Percentiles rank a stretch among this genome's conserved stretches.
Conservation (phyloP, 1,140 invertebrate species). For the Wasmannia auropunctata region DNA sequence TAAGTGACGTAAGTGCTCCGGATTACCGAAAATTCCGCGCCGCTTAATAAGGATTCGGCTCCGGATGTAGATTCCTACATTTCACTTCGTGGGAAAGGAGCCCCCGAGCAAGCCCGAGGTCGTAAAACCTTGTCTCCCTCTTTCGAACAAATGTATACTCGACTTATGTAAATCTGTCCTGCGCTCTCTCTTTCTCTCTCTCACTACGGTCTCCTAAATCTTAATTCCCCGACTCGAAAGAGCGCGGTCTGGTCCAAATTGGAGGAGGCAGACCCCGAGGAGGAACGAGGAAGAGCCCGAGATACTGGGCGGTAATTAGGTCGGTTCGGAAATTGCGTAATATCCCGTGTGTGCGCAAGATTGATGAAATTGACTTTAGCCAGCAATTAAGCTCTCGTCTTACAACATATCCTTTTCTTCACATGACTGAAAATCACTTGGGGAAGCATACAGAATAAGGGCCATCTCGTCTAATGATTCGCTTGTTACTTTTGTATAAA, state of each 20-base stretch:
- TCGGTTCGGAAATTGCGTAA: conserved; percentile 2
- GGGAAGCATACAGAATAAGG: background rate
- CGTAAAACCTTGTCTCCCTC: conserved; percentile 51
- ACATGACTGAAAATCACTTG: background rate
- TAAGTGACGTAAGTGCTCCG: conserved; percentile 17
- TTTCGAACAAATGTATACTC: conserved; percentile 60
- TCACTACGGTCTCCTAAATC: conserved; percentile 13
- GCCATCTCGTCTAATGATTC: background rate
- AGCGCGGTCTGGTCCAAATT: conserved; percentile 7
- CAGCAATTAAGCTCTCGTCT: background rate
- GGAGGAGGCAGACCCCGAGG: background rate
- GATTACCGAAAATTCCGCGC: conserved; percentile 34
- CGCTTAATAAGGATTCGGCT: conserved; percentile 45
- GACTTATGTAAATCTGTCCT: conserved; percentile 56
- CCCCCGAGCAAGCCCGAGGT: background rate
- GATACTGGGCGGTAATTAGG: background rate
- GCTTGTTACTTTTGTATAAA: background rate
- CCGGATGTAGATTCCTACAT: conserved; percentile 41
- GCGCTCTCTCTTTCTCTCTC: background rate
- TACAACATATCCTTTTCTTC: background rate
- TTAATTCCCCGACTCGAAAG: background rate
- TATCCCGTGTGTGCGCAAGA: background rate
- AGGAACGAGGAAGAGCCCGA: conserved; percentile 2
- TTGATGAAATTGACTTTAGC: background rate
- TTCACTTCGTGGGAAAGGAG: conserved; percentile 61